Evolutionary conservation across 2,888 invertebrate genomes (phyloP).

Genomic region (Mesorhabditis spiculigera): DNA sequence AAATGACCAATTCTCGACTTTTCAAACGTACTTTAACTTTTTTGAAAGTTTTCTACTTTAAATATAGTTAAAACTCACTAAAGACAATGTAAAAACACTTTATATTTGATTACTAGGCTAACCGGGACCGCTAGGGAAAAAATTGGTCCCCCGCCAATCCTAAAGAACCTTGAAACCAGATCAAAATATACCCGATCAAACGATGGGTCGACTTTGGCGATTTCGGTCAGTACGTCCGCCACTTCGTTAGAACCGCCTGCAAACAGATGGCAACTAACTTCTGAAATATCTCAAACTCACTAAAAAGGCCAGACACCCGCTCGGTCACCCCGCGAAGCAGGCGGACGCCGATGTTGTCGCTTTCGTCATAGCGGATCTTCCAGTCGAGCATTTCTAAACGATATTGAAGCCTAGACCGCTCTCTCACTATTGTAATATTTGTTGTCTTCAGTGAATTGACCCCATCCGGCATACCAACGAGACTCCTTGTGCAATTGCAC

Average conservation of each 20-base stretch:
- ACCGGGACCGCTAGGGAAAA: too few species aligned
- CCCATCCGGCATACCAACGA: constrained; percentile 91
- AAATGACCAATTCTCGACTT: too few species aligned
- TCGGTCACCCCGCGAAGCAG: constrained; percentile 87
- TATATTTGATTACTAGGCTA: too few species aligned
- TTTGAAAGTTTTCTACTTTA: too few species aligned
- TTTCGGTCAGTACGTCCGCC: constrained; percentile 92
- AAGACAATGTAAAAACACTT: too few species aligned
- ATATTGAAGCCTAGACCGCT: background rate
- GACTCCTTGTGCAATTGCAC: constrained; percentile 95
- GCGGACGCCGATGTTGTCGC: constrained; percentile 85
- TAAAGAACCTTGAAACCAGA: too few species aligned
- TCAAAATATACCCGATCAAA: constrained; percentile 72
- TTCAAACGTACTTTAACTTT: too few species aligned
- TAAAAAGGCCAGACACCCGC: constrained; percentile 68
- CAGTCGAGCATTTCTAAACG: constrained; percentile 75
- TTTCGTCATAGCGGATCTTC: constrained; percentile 96
- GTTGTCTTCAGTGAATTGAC: constrained; percentile 95
- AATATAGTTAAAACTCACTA: too few species aligned
- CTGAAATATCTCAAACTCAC: constrained; percentile 49
- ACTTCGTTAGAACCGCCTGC: constrained; percentile 77
- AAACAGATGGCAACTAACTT: constrained; percentile 8
- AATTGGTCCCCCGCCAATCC: too few species aligned
- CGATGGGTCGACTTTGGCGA: constrained; percentile 88
- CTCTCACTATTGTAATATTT: constrained; percentile 79